A percentile compares a stretch with the other conserved stretches of the same genome.
Evolutionary conservation across 1,140 invertebrate species (phyloP).

Genomic region (Scaptodrosophila lebanonensis): DNA sequence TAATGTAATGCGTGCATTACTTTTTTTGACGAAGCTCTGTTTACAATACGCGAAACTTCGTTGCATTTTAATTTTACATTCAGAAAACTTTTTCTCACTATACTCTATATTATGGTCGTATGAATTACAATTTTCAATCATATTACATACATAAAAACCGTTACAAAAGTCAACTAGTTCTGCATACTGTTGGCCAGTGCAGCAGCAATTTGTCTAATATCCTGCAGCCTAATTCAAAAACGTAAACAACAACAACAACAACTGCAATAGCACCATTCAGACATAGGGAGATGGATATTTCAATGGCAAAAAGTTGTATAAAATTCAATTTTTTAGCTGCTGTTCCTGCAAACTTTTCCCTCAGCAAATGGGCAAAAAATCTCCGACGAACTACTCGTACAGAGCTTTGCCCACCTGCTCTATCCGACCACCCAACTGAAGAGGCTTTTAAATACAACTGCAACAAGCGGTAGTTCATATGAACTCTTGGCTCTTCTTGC

Average conservation of each 20-base stretch:
- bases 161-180: constrained; percentile 18
- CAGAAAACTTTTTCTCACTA: too few relatives aligned
- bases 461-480: constrained; percentile 4
- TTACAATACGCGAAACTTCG: too few relatives aligned
- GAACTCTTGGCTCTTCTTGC: constrained; percentile 22
- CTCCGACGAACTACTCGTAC: too few relatives aligned
- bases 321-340: constrained; percentile 42
- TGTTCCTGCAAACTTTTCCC: constrained; percentile 6
- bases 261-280: background rate
- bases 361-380: constrained; percentile 7
- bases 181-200: constrained; percentile 10
- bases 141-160: constrained; percentile 19
- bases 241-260: too few relatives aligned
- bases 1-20: too few relatives aligned
- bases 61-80: too few relatives aligned
- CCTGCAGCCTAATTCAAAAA: constrained; percentile 35
- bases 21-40: too few relatives aligned
- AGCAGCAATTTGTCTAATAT: constrained; percentile 49
- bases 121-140: constrained; percentile 7
- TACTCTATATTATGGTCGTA: too few relatives aligned
- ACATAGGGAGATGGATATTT: constrained; percentile 36
- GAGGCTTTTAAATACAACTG: constrained; percentile 48
- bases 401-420: background rate
- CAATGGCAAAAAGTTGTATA: constrained; percentile 36
- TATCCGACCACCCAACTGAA: constrained; percentile 2